phyloP scores from a whole-genome alignment of 2,797 vertebrate species.

The Pangasius djambal region DNA sequence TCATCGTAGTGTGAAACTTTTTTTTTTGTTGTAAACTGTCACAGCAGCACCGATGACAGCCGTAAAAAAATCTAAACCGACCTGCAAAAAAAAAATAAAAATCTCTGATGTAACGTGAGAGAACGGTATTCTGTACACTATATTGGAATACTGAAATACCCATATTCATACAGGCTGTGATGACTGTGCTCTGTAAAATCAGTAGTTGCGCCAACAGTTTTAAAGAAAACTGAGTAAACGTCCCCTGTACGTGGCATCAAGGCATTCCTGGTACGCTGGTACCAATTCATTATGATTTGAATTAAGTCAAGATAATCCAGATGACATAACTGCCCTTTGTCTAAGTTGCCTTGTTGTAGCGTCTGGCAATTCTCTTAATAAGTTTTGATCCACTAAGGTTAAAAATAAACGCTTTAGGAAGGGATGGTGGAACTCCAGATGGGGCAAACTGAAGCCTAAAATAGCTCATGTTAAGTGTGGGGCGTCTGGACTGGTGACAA shows the following conservation, averaged over 20 bases:
- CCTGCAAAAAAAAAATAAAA: not conserved
- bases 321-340: not conserved
- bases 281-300: constrained; percentile 4
- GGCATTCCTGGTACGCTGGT: not conserved
- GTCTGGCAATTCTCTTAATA: not conserved
- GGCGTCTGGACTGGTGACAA: constrained; percentile 33
- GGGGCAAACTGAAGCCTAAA: constrained; percentile 9
- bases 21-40: not conserved
- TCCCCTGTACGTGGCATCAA: no score
- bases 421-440: not conserved
- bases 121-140: not conserved
- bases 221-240: no score
- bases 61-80: not conserved
- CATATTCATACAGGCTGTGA: not conserved
- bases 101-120: not conserved
- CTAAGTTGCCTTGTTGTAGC: not conserved
- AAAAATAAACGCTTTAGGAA: constrained; percentile 8
- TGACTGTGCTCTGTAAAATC: not conserved
- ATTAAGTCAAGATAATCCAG: not conserved
- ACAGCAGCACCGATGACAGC: not conserved
- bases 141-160: not conserved
- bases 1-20: not conserved
- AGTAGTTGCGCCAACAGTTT: not conserved
- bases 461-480: constrained; percentile 27
- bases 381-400: not conserved